Evolutionary conservation across 2,888 invertebrate species (phyloP).

Genomic region (Pachymerium ferrugineum): DNA sequence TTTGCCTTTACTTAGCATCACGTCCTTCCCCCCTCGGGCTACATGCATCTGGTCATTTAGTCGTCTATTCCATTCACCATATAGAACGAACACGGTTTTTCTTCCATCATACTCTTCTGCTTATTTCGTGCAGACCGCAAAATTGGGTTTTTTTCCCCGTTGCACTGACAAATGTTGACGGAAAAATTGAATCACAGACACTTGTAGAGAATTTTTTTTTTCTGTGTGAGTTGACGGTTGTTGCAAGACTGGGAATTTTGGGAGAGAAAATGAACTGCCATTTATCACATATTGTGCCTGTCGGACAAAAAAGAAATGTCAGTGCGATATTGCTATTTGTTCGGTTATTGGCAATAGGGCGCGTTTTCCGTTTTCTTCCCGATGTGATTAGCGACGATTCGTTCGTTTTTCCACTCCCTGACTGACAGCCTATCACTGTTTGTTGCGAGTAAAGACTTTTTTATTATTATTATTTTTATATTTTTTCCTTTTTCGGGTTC

Average conservation of each 20-base stretch:
- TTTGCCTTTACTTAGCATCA: too few species aligned
- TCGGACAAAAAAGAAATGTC: constrained; percentile 22
- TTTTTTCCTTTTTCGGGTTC: background rate
- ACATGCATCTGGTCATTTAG: too few species aligned
- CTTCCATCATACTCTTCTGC: background rate
- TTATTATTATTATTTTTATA: background rate
- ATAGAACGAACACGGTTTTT: background rate
- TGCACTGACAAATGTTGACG: background rate
- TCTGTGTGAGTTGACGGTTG: background rate
- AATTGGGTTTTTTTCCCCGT: background rate
- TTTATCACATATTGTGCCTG: constrained; percentile 25
- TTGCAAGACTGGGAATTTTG: background rate
- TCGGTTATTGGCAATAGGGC: background rate
- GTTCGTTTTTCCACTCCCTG: background rate
- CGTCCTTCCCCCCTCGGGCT: too few species aligned
- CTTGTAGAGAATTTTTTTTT: background rate
- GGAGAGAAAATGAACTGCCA: constrained; percentile 1
- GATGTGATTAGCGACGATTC: background rate
- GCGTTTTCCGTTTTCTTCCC: too few species aligned
- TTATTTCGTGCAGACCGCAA: background rate
- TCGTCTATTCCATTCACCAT: too few species aligned
- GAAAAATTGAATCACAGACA: background rate
- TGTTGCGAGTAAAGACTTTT: too few species aligned
- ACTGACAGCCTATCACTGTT: too few species aligned
- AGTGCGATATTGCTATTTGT: constrained; percentile 3